Percentiles rank a stretch among this genome's conserved stretches.
Evolutionary conservation across 2,113 vertebrate genomes (phyloP).

Genomic region (Austrofundulus limnaeus): DNA sequence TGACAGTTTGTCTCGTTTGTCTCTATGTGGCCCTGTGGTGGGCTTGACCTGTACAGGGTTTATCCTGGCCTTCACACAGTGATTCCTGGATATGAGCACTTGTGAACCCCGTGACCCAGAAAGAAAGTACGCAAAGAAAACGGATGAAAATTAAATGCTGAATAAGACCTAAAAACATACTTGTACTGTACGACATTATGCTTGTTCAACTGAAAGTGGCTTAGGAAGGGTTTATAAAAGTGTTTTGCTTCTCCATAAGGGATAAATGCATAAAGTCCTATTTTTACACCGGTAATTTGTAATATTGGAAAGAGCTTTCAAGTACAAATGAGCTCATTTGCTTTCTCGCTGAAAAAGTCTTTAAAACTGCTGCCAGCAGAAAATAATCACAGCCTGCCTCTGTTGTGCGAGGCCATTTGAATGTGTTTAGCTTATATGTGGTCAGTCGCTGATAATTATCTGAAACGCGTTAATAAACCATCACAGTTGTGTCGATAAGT

Average conservation of each 20-base stretch:
- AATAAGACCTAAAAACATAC: no score
- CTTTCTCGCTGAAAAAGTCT: slow-evolving; percentile 36
- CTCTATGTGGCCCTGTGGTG: no score
- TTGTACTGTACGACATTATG: neutral
- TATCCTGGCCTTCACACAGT: no score
- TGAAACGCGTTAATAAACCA: slow-evolving; percentile 60
- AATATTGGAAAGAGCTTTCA: slow-evolving; percentile 52
- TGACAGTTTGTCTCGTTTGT: no score
- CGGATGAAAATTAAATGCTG: no score
- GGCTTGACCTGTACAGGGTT: no score
- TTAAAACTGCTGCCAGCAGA: slow-evolving; percentile 19
- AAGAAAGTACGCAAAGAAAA: no score
- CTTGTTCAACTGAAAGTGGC: slow-evolving; percentile 10
- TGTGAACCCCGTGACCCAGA: no score
- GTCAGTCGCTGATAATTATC: slow-evolving; percentile 61
- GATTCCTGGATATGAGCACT: no score
- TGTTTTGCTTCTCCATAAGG: slow-evolving; percentile 30
- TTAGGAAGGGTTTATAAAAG: slow-evolving; percentile 33
- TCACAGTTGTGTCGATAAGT: slow-evolving; percentile 57
- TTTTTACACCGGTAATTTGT: slow-evolving; percentile 59
- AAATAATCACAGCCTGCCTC: slow-evolving; percentile 14
- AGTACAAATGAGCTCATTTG: slow-evolving; percentile 67
- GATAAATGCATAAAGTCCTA: slow-evolving; percentile 45
- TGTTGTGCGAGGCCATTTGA: slow-evolving; percentile 20
- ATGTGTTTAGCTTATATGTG: slow-evolving; percentile 45